These are phyloP conservation scores for Lagodon rhomboides DNA, from an alignment of 2,797 vertebrate genomes.

Conservation along the genomic window DNA sequence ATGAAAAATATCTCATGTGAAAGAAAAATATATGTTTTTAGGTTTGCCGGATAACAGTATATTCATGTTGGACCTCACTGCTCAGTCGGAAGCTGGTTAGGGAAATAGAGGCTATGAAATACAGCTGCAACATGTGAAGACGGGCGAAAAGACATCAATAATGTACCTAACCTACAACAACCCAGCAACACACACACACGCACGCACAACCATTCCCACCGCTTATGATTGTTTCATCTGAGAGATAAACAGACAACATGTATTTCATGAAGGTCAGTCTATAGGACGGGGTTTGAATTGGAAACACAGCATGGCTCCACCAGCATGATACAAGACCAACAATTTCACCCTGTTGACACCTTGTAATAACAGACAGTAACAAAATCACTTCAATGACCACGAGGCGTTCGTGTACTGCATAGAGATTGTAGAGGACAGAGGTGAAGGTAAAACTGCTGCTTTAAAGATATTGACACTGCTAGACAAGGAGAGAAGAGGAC, in stretches of 20 bases:
- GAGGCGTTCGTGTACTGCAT: background rate
- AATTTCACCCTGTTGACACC: constrained; percentile 29
- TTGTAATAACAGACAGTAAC: constrained; percentile 35
- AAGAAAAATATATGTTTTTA: background rate
- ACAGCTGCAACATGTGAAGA: background rate
- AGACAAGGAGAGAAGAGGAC: background rate
- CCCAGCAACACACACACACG: background rate
- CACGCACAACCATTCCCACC: background rate
- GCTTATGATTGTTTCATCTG: background rate
- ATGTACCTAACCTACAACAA: constrained; percentile 1
- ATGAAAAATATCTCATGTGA: background rate
- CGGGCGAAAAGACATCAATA: background rate
- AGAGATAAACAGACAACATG: constrained; percentile 17
- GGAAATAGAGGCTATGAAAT: background rate
- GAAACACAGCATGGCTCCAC: constrained; percentile 22
- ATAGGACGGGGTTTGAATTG: background rate
- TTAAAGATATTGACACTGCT: constrained; percentile 1
- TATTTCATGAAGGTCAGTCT: constrained; percentile 43
- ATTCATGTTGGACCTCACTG: background rate
- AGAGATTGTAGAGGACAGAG: constrained; percentile 7
- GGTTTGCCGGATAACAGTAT: background rate
- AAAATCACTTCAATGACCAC: constrained; percentile 21
- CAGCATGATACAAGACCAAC: constrained; percentile 9
- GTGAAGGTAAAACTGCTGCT: background rate
- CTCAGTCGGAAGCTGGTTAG: background rate